These are phyloP conservation scores for Mastigias papua DNA, from an alignment of 30 jellyfish, hydroid and myxozoan species.

Conservation along the genomic window DNA sequence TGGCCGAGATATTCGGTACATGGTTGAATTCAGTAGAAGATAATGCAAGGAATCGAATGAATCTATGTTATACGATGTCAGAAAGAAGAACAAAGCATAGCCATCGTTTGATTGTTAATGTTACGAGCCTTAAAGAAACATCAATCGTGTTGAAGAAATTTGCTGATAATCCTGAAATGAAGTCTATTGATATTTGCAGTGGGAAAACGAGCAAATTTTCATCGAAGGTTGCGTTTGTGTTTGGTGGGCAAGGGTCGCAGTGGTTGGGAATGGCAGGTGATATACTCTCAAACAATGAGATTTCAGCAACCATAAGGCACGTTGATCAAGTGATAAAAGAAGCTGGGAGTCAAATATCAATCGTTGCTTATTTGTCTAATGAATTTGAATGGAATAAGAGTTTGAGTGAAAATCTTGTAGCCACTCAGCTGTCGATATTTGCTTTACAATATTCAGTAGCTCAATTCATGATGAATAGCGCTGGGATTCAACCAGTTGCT, in stretches of 20 bases:
- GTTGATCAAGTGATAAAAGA: constrained; percentile 19
- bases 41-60: background rate
- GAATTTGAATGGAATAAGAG: background rate
- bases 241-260: constrained; percentile 70
- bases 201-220: constrained; percentile 8
- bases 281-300: background rate
- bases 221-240: constrained; percentile 46
- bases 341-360: constrained; percentile 12
- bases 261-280: constrained; percentile 59
- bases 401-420: background rate
- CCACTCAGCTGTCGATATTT: constrained; percentile 41
- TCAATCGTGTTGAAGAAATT: background rate
- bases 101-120: constrained; percentile 30
- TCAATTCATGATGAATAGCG: constrained; percentile 24
- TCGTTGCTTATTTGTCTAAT: background rate
- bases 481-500: constrained; percentile 30
- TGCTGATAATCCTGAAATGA: constrained; percentile 17
- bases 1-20: constrained; percentile 33
- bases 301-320: background rate
- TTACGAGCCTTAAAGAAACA: background rate
- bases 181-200: constrained; percentile 19
- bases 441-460: constrained; percentile 57
- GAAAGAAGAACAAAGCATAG: constrained; percentile 55
- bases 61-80: constrained; percentile 51
- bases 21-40: constrained; percentile 37